phyloP scores from a whole-genome alignment of 2,797 vertebrate genomes.

The Pristis pectinata region DNA sequence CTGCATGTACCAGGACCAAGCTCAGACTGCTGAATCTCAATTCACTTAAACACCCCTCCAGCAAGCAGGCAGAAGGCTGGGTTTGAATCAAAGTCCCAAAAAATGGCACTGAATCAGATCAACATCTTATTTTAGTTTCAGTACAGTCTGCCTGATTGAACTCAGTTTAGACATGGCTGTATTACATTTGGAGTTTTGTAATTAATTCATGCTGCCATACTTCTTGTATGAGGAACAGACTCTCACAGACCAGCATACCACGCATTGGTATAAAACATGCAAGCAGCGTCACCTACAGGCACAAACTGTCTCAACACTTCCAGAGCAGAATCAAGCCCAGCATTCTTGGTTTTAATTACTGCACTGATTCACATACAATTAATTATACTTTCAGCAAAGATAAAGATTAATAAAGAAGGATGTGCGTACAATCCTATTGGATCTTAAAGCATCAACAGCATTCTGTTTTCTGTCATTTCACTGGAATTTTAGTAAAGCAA shows the following conservation, averaged over 20 bases:
- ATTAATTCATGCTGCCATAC: background rate
- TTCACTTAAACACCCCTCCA: background rate
- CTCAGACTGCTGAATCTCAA: background rate
- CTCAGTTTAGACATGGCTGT: background rate
- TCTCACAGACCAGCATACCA: background rate
- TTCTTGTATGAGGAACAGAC: background rate
- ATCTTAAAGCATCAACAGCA: background rate
- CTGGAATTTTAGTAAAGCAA: background rate
- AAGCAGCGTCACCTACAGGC: constrained; percentile 12
- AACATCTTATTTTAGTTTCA: background rate
- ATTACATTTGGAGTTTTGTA: background rate
- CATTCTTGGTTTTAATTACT: background rate
- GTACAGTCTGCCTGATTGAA: background rate
- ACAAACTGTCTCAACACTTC: background rate
- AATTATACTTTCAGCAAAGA: background rate
- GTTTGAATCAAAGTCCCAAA: background rate
- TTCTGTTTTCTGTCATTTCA: background rate
- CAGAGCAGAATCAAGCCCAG: background rate
- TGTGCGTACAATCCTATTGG: background rate
- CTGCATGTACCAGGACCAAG: background rate
- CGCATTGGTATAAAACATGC: background rate
- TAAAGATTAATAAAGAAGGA: background rate
- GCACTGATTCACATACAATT: background rate
- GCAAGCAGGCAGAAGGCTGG: background rate
- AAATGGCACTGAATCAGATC: background rate